Percentiles rank a stretch among this genome's conserved stretches.
These are phyloP conservation scores for Zootermopsis nevadensis DNA, from an alignment of 2,888 invertebrate species.

Conservation along the genomic window DNA sequence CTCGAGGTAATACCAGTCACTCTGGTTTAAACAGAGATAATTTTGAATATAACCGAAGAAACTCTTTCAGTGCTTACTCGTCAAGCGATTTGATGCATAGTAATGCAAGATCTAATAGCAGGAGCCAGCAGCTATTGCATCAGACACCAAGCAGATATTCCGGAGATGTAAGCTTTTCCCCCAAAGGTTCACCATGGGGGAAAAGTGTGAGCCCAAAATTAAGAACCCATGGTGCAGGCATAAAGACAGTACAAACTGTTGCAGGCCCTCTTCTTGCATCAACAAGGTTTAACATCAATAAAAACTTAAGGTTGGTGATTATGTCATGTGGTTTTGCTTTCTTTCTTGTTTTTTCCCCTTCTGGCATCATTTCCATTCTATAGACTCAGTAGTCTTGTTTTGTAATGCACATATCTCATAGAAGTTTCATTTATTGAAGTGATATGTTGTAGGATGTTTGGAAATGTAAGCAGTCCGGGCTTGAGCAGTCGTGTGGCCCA, in stretches of 20 bases:
- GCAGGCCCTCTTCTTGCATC: conserved; percentile 30
- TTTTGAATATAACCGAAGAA: background rate
- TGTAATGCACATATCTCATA: no score
- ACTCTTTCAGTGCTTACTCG: background rate
- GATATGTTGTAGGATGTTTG: conserved; percentile 10
- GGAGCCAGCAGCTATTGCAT: background rate
- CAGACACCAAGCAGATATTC: background rate
- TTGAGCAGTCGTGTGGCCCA: conserved; percentile 31
- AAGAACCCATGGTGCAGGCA: background rate
- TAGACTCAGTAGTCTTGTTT: no score
- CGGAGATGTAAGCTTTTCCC: background rate
- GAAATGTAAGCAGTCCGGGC: conserved; percentile 28
- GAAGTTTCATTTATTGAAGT: background rate
- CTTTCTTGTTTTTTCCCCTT: no score
- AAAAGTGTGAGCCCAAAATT: conserved; percentile 27
- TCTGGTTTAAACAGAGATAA: background rate
- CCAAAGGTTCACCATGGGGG: conserved; percentile 21
- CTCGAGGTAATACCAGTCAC: background rate
- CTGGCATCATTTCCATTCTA: no score
- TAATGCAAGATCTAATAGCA: background rate
- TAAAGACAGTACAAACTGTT: conserved; percentile 30
- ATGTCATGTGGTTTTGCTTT: no score
- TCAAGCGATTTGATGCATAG: background rate
- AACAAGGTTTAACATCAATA: conserved; percentile 16
- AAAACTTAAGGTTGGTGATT: conserved; percentile 1